Evolutionary conservation across 2,113 vertebrate species (phyloP).

Genomic region (Paradoxurus hermaphroditus): DNA sequence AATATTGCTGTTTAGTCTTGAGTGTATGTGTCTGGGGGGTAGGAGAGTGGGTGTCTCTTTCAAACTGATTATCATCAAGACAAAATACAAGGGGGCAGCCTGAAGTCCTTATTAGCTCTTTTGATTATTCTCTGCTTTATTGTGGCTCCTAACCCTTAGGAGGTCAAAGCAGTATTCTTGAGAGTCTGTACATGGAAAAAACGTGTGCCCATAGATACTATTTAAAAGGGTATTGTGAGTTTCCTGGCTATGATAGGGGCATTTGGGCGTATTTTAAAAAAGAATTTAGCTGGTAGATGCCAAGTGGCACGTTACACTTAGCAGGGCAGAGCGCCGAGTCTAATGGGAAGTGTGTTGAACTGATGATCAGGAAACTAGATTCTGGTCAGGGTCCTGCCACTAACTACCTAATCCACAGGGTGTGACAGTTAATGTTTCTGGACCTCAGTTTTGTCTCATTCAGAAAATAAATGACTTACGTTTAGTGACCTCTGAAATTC

Average conservation of each 20-base stretch:
- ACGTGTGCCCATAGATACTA: not conserved
- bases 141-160: not conserved
- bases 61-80: constrained; percentile 62
- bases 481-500: not conserved
- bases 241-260: not conserved
- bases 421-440: not conserved
- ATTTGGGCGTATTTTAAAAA: constrained; percentile 19
- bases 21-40: constrained; percentile 20
- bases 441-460: not conserved
- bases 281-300: not conserved
- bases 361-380: not conserved
- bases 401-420: not conserved
- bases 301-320: constrained; percentile 21
- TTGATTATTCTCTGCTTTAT: not conserved
- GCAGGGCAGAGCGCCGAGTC: not conserved
- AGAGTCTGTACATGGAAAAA: not conserved
- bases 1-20: constrained; percentile 75
- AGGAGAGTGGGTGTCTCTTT: constrained; percentile 26
- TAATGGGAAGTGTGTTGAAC: constrained; percentile 11
- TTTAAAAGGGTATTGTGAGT: constrained; percentile 39
- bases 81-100: constrained; percentile 45
- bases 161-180: not conserved
- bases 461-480: not conserved
- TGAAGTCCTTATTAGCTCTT: constrained; percentile 30
- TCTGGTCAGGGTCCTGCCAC: not conserved